Evolutionary conservation across 2,888 invertebrate genomes (phyloP), one percentile per base, ranked within the genome.

Genomic region (Panopea generosa): DNA sequence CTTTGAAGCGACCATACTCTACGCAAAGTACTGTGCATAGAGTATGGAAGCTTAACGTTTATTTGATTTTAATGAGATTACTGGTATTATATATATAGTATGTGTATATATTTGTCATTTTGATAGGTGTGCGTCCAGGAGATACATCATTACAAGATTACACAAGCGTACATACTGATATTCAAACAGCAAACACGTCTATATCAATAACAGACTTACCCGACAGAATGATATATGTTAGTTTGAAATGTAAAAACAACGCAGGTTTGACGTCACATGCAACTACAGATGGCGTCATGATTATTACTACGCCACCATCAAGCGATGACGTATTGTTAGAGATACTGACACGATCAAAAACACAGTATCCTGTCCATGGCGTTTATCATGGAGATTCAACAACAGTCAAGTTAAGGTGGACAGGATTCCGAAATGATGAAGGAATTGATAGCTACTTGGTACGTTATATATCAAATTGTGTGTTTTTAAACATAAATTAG

Each of bases 371-470:
- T 11, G 59, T 50, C 18, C 47, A 50, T 24, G 56, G 53, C 9
- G 49, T 52, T 18, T 75, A 62, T 55, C 79, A 79, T 49, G 67
- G 75, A 6, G 56, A 71, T 20, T 55, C 24, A 7, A 52, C 71
- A 6, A 22, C 49, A n/a, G 9, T 75, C 16, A 60, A 56, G 22
- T 24, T 77, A 14, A 55, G 50, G 3, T 77, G 77, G 77, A 62
- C 69, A 3, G 75, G 79, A 11, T 75, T 79, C 49, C 22, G 40
- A 26, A 70, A 75, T 43, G 38, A 55, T 22, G 59, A 63, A 6
- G 75, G 79, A 6, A 50, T 79, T 11, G 69, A 72, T 16, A 67
- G 57, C 16, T 79, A 62, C n/a, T 22, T 53, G 53, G 79, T 76
- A 55, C 55, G 66, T 33, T n/a, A n/a, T n/a, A n/a, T n/a, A n/a